These are phyloP conservation scores for Trichosurus vulpecula DNA, from an alignment of 2,797 vertebrate species.

Conservation along the genomic window DNA sequence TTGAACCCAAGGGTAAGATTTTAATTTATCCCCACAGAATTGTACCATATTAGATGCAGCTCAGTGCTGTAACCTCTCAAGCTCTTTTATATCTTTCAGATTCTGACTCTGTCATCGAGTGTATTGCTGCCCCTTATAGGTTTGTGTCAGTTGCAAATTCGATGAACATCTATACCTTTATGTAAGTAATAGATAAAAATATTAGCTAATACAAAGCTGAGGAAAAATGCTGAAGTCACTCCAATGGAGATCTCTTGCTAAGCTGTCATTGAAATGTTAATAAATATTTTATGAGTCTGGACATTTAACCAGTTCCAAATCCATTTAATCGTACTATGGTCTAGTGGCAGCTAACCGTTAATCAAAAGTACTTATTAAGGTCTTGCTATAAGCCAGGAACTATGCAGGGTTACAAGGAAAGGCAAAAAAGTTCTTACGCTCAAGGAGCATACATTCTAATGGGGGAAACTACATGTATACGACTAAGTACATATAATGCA, in stretches of 20 bases:
- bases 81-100: neutral
- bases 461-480: neutral
- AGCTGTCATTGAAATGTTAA: neutral
- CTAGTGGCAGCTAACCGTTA: neutral
- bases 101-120: neutral
- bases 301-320: neutral
- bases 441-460: neutral
- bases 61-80: neutral
- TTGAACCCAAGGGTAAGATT: neutral
- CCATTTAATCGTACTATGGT: neutral
- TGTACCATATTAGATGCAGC: neutral
- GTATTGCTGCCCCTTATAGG: neutral
- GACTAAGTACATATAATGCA: neutral
- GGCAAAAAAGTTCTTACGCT: neutral
- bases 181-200: neutral
- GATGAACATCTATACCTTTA: neutral
- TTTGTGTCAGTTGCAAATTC: neutral
- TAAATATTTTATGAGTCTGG: neutral
- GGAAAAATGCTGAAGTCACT: neutral
- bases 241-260: neutral
- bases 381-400: neutral
- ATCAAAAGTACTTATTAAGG: neutral
- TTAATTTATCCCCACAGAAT: neutral
- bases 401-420: neutral
- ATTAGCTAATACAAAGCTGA: neutral